phyloP scores from a whole-genome alignment of 2,797 vertebrate genomes.

The Myoxocephalus aenaeus region DNA sequence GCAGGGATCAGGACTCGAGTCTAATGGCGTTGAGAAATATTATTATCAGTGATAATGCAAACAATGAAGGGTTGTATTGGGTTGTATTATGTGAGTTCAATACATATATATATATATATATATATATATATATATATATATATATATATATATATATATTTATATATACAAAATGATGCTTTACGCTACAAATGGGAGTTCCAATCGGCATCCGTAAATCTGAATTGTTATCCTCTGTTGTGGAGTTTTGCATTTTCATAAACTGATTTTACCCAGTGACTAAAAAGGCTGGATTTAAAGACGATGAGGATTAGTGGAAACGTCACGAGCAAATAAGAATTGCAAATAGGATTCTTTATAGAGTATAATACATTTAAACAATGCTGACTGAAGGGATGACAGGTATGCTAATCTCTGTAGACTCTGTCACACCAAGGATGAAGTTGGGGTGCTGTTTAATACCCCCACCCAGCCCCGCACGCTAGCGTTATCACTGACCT shows the following conservation, averaged over 20 bases:
- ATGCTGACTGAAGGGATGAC: constrained; percentile 22
- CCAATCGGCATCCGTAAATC: not conserved
- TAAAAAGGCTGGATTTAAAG: constrained; percentile 8
- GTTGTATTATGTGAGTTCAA: too few relatives aligned
- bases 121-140: too few relatives aligned
- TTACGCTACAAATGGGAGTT: not conserved
- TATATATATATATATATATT: too few relatives aligned
- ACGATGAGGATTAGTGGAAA: not conserved
- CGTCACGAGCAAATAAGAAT: constrained; percentile 21
- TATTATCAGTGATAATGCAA: not conserved
- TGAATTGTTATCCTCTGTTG: not conserved
- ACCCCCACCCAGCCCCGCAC: constrained; percentile 17
- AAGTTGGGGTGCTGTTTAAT: constrained; percentile 29
- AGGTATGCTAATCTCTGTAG: constrained; percentile 31
- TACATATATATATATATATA: too few relatives aligned
- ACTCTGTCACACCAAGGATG: constrained; percentile 23
- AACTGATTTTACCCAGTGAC: constrained; percentile 15
- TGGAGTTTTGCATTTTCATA: constrained; percentile 7
- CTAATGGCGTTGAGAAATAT: not conserved
- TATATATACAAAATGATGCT: not conserved
- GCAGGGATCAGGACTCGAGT: not conserved
- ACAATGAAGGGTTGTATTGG: not conserved
- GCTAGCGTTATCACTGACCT: constrained; percentile 61
- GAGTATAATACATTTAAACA: constrained; percentile 6
- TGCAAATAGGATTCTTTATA: constrained; percentile 19